Evolutionary conservation across 2,888 invertebrate genomes (phyloP), one percentile per base, ranked within the genome.

Genomic region (Neoascia interrupta): DNA sequence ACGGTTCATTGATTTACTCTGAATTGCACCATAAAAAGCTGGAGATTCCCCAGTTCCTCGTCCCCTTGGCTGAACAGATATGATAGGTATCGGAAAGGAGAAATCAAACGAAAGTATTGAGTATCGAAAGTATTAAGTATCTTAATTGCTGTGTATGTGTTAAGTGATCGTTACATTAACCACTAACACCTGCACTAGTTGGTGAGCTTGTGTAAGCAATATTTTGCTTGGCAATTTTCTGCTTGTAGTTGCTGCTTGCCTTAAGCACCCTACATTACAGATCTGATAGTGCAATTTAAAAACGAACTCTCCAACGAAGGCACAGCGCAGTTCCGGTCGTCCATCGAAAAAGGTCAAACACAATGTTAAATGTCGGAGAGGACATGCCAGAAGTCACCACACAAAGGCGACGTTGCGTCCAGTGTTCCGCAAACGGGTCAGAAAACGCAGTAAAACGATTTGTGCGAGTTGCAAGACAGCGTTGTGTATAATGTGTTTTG

Each of bases 21-120:
- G 43, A 39, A 43, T 23, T 45, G 23, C 45, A 45, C 26, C 26
- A 45, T 23, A 23, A 45, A 45, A 45, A 45, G 45, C 23, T 45
- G 13, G 10, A 41, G 19, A 2, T 41, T 19, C 41, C 19, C 19
- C 19, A 19, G 41, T 41, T 18, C n/a, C 41, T 26, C 26, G 23
- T 37, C n/a, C n/a, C n/a, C n/a, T n/a, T n/a, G n/a, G n/a, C n/a
- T n/a, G n/a, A n/a, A n/a, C n/a, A n/a, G n/a, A n/a, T n/a, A n/a
- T n/a, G n/a, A n/a, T n/a, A n/a, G n/a, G n/a, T n/a, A n/a, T n/a
- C n/a, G n/a, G n/a, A n/a, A n/a, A n/a, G n/a, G n/a, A n/a, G n/a
- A n/a, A n/a, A n/a, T n/a, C n/a, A n/a, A n/a, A n/a, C n/a, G n/a
- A n/a, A n/a, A n/a, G n/a, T n/a, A n/a, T n/a, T n/a, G n/a, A n/a